phyloP scores from a whole-genome alignment of 1,140 invertebrate species.

The Conopomorpha cramerella region DNA sequence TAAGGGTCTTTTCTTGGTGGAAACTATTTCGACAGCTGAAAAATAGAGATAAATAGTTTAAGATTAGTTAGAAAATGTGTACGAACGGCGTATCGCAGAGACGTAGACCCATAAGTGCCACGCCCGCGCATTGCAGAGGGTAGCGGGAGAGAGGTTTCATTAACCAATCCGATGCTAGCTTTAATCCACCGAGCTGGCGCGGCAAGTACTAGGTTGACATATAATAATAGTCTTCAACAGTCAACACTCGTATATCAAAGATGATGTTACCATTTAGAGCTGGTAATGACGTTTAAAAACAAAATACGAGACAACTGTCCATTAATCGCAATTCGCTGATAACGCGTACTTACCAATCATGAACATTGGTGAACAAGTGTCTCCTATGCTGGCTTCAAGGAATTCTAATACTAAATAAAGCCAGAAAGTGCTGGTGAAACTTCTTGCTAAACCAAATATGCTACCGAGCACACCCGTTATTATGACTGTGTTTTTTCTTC shows the following conservation, averaged over 20 bases:
- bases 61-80: background rate
- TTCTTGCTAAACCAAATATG: constrained; percentile 21
- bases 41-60: constrained; percentile 7
- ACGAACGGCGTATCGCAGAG: background rate
- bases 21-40: constrained; percentile 32
- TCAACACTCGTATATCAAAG: too few relatives aligned
- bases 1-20: constrained; percentile 19
- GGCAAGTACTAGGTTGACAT: too few relatives aligned
- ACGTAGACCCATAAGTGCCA: background rate
- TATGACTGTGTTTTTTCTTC: constrained; percentile 22
- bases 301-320: too few relatives aligned
- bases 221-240: too few relatives aligned
- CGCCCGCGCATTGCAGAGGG: too few relatives aligned
- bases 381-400: constrained; percentile 28
- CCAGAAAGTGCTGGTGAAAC: constrained; percentile 28
- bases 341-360: constrained; percentile 22
- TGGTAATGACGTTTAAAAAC: background rate
- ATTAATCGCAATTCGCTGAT: background rate
- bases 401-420: constrained; percentile 28
- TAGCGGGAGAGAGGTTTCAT: too few relatives aligned
- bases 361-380: constrained; percentile 26
- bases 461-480: constrained; percentile 23
- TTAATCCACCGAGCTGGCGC: too few relatives aligned
- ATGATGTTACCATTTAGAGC: background rate
- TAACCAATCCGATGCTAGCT: too few relatives aligned